A percentile compares a stretch with the other conserved stretches of the same genome.
These are phyloP conservation scores for Cyanoramphus novaezelandiae DNA, from an alignment of 2,113 vertebrate species.

Conservation along the genomic window DNA sequence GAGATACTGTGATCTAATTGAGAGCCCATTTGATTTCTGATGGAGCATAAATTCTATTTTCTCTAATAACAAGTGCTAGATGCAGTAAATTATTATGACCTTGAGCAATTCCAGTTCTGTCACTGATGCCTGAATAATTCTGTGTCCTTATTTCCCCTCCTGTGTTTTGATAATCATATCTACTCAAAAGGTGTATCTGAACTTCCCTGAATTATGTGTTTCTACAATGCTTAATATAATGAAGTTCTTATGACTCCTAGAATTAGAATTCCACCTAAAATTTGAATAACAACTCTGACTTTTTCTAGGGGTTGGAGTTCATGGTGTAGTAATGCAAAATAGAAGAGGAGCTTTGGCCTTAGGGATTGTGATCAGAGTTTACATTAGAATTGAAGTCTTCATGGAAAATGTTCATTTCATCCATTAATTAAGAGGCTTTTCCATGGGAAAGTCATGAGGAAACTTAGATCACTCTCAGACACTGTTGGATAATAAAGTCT, in stretches of 20 bases:
- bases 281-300: neutral
- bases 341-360: neutral
- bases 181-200: neutral
- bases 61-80: slow-evolving; percentile 10
- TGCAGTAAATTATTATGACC: neutral
- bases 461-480: neutral
- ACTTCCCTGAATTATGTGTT: neutral
- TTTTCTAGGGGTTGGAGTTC: neutral
- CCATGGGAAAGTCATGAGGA: neutral
- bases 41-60: slow-evolving; percentile 44
- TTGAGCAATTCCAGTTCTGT: slow-evolving; percentile 7
- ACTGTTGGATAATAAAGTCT: neutral
- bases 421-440: neutral
- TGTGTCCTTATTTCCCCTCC: neutral
- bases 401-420: neutral
- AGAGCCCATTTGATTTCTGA: slow-evolving; percentile 37
- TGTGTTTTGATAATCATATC: neutral
- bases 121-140: slow-evolving; percentile 12
- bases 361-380: neutral
- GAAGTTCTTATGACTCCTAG: neutral
- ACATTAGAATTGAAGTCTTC: neutral
- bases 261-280: neutral
- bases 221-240: neutral
- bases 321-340: neutral
- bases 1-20: slow-evolving; percentile 2